These are phyloP conservation scores for Chascanopsetta lugubris DNA, from an alignment of 2,113 vertebrate genomes.

Conservation along the genomic window DNA sequence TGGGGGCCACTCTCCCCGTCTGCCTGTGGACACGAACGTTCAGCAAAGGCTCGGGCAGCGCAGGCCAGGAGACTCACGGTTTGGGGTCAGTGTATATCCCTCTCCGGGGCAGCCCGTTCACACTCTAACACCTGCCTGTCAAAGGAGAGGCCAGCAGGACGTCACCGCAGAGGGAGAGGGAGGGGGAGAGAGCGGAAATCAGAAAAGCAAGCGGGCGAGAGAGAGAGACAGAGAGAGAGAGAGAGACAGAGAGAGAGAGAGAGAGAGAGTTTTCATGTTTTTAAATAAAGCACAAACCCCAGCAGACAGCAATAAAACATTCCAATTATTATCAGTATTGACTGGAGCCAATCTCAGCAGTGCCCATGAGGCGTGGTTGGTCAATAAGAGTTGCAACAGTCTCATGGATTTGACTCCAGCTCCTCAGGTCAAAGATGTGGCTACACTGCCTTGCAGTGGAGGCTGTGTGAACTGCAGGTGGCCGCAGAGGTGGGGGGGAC, in stretches of 20 bases:
- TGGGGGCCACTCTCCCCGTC: conserved; percentile 33
- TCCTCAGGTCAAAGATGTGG: conserved; percentile 21
- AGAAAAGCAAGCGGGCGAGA: no score
- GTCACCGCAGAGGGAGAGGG: conserved; percentile 13
- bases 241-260: not conserved
- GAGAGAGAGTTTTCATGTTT: not conserved
- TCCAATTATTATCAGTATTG: conserved; percentile 57
- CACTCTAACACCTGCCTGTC: conserved; percentile 83
- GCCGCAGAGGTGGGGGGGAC: not conserved
- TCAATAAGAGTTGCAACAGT: conserved; percentile 48
- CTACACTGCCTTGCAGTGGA: conserved; percentile 66
- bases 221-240: conserved; percentile 11
- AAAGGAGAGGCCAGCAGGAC: conserved; percentile 67
- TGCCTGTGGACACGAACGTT: conserved; percentile 47
- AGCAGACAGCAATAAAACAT: conserved; percentile 46
- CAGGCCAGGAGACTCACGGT: conserved; percentile 68
- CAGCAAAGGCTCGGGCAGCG: conserved; percentile 31
- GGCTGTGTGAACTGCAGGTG: conserved; percentile 35
- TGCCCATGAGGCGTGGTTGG: conserved; percentile 38
- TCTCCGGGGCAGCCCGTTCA: conserved; percentile 74
- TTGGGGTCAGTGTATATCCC: conserved; percentile 80
- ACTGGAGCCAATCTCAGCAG: conserved; percentile 45
- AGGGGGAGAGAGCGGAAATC: not conserved
- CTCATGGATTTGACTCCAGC: not conserved
- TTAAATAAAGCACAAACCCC: conserved; percentile 52